Percentiles rank a stretch among this genome's conserved stretches.
Evolutionary conservation across 64 coral and sea anemone species (phyloP).

Genomic region (Pocillopora verrucosa): DNA sequence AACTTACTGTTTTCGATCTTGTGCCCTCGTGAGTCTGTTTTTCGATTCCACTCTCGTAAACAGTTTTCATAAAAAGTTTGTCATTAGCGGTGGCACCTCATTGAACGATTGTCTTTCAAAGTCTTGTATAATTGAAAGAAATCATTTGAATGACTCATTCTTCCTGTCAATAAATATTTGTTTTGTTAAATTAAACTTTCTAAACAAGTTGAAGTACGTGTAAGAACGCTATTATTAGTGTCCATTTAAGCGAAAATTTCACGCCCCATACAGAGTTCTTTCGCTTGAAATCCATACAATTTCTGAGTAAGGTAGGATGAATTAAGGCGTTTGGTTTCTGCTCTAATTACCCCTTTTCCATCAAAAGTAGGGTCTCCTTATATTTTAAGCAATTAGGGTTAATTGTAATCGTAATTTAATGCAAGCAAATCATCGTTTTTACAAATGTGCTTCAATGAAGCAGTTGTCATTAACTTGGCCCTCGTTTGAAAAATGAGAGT

Average conservation of each 20-base stretch:
- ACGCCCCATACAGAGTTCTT: background rate
- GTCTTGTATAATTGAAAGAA: background rate
- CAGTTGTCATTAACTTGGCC: background rate
- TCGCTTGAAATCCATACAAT: background rate
- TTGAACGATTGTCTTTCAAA: background rate
- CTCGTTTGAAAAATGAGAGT: background rate
- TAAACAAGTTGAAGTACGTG: background rate
- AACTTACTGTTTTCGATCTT: background rate
- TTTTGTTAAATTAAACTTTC: slow-evolving; percentile 19
- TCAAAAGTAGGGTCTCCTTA: background rate
- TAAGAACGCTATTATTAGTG: background rate
- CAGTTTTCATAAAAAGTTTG: background rate
- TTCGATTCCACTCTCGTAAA: background rate
- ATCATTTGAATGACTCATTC: slow-evolving; percentile 19
- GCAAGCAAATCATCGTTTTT: background rate
- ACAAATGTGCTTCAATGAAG: background rate
- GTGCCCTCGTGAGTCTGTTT: background rate
- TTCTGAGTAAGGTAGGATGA: background rate
- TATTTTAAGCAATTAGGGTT: background rate
- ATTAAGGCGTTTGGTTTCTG: background rate
- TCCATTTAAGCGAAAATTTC: background rate
- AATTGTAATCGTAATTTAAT: background rate
- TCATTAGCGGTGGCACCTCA: background rate
- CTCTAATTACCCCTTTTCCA: background rate
- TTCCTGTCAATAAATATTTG: slow-evolving; percentile 16